A percentile compares a stretch with the other conserved stretches of the same genome.
Conservation (phyloP, 1,140 invertebrate genomes). For the Drosophila dunni region DNA sequence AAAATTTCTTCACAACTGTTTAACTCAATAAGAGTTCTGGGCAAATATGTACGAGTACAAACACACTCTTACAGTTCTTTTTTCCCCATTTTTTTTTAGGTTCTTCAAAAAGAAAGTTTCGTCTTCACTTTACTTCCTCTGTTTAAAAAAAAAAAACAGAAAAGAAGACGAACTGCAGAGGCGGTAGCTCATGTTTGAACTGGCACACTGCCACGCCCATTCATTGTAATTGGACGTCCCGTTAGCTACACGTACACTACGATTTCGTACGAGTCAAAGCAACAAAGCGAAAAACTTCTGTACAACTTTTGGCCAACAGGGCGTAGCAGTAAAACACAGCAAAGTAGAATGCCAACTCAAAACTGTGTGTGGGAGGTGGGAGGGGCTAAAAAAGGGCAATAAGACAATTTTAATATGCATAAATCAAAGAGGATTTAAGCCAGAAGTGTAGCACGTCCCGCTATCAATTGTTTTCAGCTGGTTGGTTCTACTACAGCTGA, state of each 20-base stretch:
- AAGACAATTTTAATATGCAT: slow-evolving; percentile 76
- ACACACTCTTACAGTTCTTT: slow-evolving; percentile 5
- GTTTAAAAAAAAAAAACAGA: no score
- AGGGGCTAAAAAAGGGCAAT: slow-evolving; percentile 35
- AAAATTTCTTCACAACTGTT: slow-evolving; percentile 63
- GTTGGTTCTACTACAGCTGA: background rate
- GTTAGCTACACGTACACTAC: slow-evolving; percentile 18
- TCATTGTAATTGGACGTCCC: slow-evolving; percentile 61
- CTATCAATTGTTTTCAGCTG: slow-evolving; percentile 27
- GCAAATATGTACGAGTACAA: slow-evolving; percentile 68
- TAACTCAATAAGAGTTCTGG: slow-evolving; percentile 77
- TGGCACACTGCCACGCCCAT: slow-evolving; percentile 36
- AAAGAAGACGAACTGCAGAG: background rate
- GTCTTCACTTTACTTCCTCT: slow-evolving; percentile 27
- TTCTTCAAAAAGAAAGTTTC: slow-evolving; percentile 70
- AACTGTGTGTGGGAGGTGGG: background rate
- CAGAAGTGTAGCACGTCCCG: slow-evolving; percentile 10
- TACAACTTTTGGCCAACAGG: slow-evolving; percentile 42
- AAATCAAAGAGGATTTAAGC: slow-evolving; percentile 41
- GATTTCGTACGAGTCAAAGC: slow-evolving; percentile 10
- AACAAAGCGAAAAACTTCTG: slow-evolving; percentile 48
- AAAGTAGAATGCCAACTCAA: slow-evolving; percentile 10
- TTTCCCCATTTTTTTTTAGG: slow-evolving; percentile 6
- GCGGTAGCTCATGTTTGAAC: slow-evolving; percentile 26
- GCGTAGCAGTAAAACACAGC: slow-evolving; percentile 7